Base-by-base conservation (phyloP, 2,113 vertebrate species). In the Chroicocephalus ridibundus region DNA sequence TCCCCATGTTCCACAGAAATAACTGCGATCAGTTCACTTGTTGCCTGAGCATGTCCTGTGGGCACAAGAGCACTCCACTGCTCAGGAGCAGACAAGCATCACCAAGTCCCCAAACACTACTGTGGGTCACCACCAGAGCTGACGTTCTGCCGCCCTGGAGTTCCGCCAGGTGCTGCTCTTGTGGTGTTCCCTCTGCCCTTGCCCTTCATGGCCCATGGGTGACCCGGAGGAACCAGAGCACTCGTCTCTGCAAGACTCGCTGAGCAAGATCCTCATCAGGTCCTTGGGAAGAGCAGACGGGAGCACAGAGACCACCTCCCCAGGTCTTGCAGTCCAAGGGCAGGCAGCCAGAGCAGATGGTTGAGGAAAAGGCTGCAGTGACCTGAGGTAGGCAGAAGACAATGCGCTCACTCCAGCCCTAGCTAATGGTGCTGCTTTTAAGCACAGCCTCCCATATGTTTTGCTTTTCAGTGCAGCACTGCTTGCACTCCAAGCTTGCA, bases 361-460 rank as follows among this genome's bases (percentile, higher is more conserved):
- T 7, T 54, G 54, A 58, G 64, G n/a, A 27, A 84, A 83, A 65
- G 57, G 12, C 26, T 61, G 16, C 40, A 40, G 21, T 70, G 55
- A n/a, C 15, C 40, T 65, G 36, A 77, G 42, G 32, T 54, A 78
- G 38, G 21, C 22, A 57, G 60, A 68, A 84, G 40, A 60, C 32
- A 64, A 36, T 0, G 2, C 2, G 1, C 18, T 8, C 0, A 2
- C 12, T 80, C 13, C 49, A 62, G n/a, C 20, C 34, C 25, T 27
- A 60, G 18, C 4, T 60, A 57, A 69, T 0, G 0, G 19, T 0
- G 0, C 31, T 80, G 18, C 27, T 22, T 72, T 77, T 77, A 84
- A 87, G 80, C 9, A 7, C 13, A 62, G 15, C 13, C 15, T 86
- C 38, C 24, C 9, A 4, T 8, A 13, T 44, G 15, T 68, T 90